These are phyloP conservation scores for Hesperia comma DNA, from an alignment of 2,888 invertebrate species.

Conservation along the genomic window DNA sequence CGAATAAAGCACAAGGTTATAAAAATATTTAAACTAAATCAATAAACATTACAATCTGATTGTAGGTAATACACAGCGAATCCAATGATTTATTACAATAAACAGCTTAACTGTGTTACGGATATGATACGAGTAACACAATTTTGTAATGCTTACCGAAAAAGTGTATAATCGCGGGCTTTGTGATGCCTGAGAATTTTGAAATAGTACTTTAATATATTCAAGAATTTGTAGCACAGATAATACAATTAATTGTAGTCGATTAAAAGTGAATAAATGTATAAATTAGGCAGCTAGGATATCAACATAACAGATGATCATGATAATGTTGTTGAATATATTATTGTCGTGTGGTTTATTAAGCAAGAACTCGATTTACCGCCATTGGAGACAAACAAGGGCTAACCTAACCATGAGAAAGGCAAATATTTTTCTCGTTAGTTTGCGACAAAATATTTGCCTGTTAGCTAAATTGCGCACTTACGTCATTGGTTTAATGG, in stretches of 20 bases:
- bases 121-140: slow-evolving; percentile 10
- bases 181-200: neutral
- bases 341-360: slow-evolving; percentile 1
- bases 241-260: neutral
- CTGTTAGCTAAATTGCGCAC: slow-evolving; percentile 46
- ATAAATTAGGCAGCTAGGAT: neutral
- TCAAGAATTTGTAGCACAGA: neutral
- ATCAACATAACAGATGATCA: neutral
- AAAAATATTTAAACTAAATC: slow-evolving; percentile 17
- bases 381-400: slow-evolving; percentile 28
- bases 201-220: neutral
- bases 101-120: slow-evolving; percentile 34
- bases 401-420: slow-evolving; percentile 29
- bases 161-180: neutral
- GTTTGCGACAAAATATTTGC: slow-evolving; percentile 34
- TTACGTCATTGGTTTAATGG: slow-evolving; percentile 36
- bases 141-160: neutral
- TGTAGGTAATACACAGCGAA: slow-evolving; percentile 22
- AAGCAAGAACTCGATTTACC: slow-evolving; percentile 27
- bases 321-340: neutral
- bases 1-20: slow-evolving; percentile 20
- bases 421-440: slow-evolving; percentile 36
- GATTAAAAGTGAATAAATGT: slow-evolving; percentile 3
- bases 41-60: slow-evolving; percentile 23
- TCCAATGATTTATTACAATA: slow-evolving; percentile 37